Evolutionary conservation across 2,797 vertebrate genomes (phyloP).

Genomic region (Trachops cirrhosus): DNA sequence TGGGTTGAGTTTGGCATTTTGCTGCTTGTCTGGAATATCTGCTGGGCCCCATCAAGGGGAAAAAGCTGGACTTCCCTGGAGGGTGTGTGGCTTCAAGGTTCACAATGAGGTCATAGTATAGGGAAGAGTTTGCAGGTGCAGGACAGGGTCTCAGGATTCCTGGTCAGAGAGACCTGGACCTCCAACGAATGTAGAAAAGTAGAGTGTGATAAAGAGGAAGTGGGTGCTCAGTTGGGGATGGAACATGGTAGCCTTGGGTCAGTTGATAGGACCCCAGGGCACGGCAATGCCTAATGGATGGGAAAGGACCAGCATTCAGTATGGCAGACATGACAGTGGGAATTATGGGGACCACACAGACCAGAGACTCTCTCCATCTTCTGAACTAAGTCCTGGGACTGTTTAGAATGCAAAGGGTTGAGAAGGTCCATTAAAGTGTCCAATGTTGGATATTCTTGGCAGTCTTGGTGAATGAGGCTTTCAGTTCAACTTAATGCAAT

Average conservation of each 20-base stretch:
- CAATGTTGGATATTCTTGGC: neutral
- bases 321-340: neutral
- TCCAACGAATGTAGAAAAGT: neutral
- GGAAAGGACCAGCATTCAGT: neutral
- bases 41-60: neutral
- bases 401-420: neutral
- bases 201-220: neutral
- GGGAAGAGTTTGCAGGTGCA: neutral
- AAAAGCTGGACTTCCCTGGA: neutral
- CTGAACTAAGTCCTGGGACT: neutral
- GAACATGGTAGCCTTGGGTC: neutral
- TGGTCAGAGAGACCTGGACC: neutral
- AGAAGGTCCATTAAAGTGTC: neutral
- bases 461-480: neutral
- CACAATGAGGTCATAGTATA: neutral
- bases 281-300: neutral
- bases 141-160: neutral
- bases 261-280: neutral
- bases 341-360: neutral
- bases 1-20: neutral
- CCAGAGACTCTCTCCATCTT: neutral
- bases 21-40: neutral
- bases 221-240: neutral
- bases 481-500: neutral
- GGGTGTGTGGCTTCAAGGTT: neutral